Conservation (phyloP, 2,113 vertebrate species). For the Hyperopisus bebe region DNA sequence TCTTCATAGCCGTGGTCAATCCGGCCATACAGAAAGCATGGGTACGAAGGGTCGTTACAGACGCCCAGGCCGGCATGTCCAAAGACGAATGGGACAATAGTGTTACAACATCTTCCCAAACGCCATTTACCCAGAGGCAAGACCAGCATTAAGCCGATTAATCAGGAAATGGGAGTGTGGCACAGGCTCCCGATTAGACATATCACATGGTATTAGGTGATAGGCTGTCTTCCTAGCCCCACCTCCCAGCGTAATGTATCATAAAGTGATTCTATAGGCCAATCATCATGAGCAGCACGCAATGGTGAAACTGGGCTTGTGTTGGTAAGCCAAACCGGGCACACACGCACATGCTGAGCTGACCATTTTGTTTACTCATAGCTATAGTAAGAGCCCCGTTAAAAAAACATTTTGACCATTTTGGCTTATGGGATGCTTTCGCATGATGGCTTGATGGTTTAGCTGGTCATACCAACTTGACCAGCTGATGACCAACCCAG, state of each 20-base stretch:
- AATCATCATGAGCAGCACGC: not conserved
- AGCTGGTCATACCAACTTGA: not conserved
- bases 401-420: not conserved
- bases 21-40: not conserved
- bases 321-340: not conserved
- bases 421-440: not conserved
- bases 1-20: not conserved
- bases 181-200: not conserved
- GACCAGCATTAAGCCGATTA: not conserved
- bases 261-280: not conserved
- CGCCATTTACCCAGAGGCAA: not conserved
- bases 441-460: not conserved
- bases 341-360: not conserved
- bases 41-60: not conserved
- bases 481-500: not conserved
- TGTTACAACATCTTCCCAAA: not conserved
- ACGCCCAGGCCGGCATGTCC: too few relatives aligned
- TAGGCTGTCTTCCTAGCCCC: not conserved
- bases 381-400: not conserved
- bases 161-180: not conserved
- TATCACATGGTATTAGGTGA: not conserved
- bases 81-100: not conserved
- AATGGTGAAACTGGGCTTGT: not conserved
- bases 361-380: not conserved
- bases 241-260: not conserved